Conservation (phyloP, 53 echinoderm and acorn worm genomes). For the Hippasteria phrygiana region DNA sequence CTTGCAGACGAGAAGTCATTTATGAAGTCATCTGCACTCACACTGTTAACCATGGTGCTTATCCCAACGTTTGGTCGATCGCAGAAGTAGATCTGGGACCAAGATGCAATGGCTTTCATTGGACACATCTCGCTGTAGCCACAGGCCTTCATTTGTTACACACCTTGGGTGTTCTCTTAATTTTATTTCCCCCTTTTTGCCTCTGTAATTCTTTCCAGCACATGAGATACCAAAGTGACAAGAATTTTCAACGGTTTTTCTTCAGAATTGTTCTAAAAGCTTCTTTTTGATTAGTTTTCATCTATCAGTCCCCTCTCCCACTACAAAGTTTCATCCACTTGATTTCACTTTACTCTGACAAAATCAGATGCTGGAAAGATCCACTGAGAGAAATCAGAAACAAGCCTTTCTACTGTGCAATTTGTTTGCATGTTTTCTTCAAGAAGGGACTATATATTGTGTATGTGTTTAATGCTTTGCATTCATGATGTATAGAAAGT, state of each 20-base stretch:
- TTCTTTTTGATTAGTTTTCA: no score
- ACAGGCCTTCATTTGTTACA: neutral
- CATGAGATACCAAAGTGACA: neutral
- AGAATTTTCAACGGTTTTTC: neutral
- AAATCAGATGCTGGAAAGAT: conserved; percentile 34
- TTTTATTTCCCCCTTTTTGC: neutral
- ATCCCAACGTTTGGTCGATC: no score
- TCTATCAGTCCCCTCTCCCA: no score
- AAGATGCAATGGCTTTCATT: no score
- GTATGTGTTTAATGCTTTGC: neutral
- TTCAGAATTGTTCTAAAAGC: no score
- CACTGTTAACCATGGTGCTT: no score
- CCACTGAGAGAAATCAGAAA: conserved; percentile 15
- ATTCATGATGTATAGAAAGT: neutral
- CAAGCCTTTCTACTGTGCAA: conserved; percentile 44
- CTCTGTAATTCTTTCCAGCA: neutral
- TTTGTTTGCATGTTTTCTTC: conserved; percentile 13
- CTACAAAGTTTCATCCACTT: no score
- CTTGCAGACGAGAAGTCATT: no score
- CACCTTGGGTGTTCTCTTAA: neutral
- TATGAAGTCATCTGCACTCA: no score
- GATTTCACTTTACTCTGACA: neutral
- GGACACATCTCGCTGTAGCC: neutral
- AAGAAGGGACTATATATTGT: neutral
- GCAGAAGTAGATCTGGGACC: no score